Percentiles rank a stretch among this genome's conserved stretches.
phyloP scores from a whole-genome alignment of 2,113 vertebrate species.

The Clarias macrocephalus region DNA sequence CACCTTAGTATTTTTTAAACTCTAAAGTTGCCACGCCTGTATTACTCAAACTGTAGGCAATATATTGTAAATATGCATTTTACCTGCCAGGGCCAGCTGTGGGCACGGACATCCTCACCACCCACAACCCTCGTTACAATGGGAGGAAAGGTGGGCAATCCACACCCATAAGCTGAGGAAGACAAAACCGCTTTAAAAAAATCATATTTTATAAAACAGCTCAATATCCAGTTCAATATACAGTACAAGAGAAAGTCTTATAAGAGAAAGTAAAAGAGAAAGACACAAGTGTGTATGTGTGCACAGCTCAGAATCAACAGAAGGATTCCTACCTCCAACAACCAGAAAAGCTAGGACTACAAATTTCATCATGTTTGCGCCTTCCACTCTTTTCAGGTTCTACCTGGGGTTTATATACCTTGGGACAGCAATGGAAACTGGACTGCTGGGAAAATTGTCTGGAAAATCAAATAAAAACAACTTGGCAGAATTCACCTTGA shows the following conservation, averaged over 20 bases:
- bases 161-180: constrained; percentile 71
- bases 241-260: not conserved
- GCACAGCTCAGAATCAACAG: not conserved
- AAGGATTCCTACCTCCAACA: constrained; percentile 67
- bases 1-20: not conserved
- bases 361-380: constrained; percentile 68
- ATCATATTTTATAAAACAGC: not conserved
- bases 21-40: not conserved
- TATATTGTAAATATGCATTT: not conserved
- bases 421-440: constrained; percentile 39
- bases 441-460: not conserved
- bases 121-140: constrained; percentile 70
- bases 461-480: constrained; percentile 42
- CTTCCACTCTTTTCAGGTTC: constrained; percentile 7
- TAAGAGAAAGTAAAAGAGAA: not conserved
- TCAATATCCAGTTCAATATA: not conserved
- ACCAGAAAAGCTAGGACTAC: constrained; percentile 70
- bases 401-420: constrained; percentile 59
- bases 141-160: constrained; percentile 66
- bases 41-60: not conserved
- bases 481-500: constrained; percentile 24
- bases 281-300: not conserved
- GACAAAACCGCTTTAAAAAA: not conserved
- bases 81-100: constrained; percentile 83
- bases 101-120: constrained; percentile 67